Conservation (phyloP, 2,113 vertebrate species). For the Callospermophilus lateralis region DNA sequence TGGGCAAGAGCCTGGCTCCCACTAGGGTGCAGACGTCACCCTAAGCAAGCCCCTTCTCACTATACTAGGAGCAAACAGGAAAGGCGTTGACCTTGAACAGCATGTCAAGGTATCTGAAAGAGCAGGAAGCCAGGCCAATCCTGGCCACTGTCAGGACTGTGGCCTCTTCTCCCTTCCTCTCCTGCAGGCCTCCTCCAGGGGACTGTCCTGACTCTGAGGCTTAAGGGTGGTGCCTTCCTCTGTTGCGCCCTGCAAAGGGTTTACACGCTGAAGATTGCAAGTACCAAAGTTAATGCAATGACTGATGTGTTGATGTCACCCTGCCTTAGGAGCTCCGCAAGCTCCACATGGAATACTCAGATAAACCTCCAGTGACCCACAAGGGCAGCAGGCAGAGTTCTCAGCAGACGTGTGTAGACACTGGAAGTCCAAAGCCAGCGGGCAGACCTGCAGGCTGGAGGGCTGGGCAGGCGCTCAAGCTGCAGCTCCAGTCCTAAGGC, state of each 20-base stretch:
- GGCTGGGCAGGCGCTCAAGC: rapidly evolving
- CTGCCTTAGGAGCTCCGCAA: too few relatives aligned
- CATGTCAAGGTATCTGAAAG: not conserved
- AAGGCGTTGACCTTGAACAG: not conserved
- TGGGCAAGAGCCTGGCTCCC: not conserved
- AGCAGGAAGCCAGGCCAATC: not conserved
- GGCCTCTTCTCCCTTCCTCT: not conserved
- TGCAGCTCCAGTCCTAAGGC: not conserved
- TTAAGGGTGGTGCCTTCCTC: not conserved
- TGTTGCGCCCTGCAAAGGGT: rapidly evolving
- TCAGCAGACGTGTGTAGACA: not conserved
- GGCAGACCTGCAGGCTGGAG: not conserved
- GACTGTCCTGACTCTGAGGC: not conserved
- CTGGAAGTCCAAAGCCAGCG: not conserved
- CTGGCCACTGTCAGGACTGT: too few relatives aligned
- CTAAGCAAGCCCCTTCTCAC: not conserved
- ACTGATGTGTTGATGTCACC: too few relatives aligned
- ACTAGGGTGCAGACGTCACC: not conserved
- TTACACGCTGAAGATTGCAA: rapidly evolving
- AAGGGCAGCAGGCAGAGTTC: not conserved
- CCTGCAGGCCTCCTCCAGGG: not conserved
- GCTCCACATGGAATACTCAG: not conserved
- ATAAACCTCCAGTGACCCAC: not conserved
- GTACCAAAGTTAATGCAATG: not conserved
- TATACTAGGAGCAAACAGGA: not conserved